These are phyloP conservation scores for Chanos chanos DNA, from an alignment of 2,797 vertebrate species.

Conservation along the genomic window DNA sequence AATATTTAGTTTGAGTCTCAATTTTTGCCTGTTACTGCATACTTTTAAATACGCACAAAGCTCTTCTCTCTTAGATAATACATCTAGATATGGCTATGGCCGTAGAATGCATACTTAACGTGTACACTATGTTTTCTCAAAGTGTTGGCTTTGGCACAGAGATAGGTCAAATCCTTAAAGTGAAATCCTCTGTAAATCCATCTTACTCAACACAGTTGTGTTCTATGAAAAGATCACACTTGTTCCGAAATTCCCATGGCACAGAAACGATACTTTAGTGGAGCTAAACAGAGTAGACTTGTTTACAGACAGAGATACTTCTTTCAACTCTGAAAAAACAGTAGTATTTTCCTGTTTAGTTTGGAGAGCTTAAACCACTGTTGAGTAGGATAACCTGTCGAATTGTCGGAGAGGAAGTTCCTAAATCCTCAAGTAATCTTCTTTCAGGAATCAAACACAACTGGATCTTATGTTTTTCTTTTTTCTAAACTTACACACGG, in stretches of 20 bases:
- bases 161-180: slow-evolving; percentile 50
- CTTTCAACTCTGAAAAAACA: slow-evolving; percentile 65
- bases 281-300: slow-evolving; percentile 22
- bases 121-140: slow-evolving; percentile 13
- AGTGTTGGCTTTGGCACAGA: slow-evolving; percentile 52
- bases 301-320: slow-evolving; percentile 67
- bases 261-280: slow-evolving; percentile 45
- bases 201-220: slow-evolving; percentile 57
- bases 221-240: slow-evolving; percentile 56
- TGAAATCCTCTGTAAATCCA: slow-evolving; percentile 63
- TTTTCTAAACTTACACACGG: too few relatives aligned
- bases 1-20: slow-evolving; percentile 3
- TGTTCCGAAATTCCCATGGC: slow-evolving; percentile 66
- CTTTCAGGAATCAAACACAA: too few relatives aligned
- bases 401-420: slow-evolving; percentile 61
- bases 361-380: slow-evolving; percentile 65
- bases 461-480: not conserved
- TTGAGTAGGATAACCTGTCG: slow-evolving; percentile 58
- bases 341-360: slow-evolving; percentile 60
- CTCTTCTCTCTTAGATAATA: not conserved
- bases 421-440: slow-evolving; percentile 55
- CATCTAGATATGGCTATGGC: not conserved
- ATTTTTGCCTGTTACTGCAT: not conserved
- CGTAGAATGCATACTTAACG: not conserved
- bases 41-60: not conserved